A percentile compares a stretch with the other conserved stretches of the same genome.
Evolutionary conservation across 2,888 invertebrate species (phyloP).

Genomic region (Cephalotes varians): DNA sequence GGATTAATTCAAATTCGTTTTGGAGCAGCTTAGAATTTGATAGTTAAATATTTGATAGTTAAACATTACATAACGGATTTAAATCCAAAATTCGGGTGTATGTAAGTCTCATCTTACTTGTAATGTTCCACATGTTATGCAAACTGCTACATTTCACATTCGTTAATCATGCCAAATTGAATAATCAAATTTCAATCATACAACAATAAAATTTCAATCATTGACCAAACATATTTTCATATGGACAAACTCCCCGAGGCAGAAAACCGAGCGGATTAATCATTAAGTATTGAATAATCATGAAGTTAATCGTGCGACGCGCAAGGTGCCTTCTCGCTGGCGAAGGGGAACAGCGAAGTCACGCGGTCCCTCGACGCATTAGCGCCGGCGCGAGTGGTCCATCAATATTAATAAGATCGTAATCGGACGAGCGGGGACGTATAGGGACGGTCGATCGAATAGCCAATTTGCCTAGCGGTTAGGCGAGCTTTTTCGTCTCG

Average conservation of each 20-base stretch:
- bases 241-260: neutral
- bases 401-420: conserved; percentile 79
- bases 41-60: neutral
- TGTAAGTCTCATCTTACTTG: neutral
- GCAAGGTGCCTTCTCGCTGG: conserved; percentile 42
- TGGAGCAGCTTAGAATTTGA: neutral
- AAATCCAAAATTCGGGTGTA: neutral
- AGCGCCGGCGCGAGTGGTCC: conserved; percentile 72
- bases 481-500: conserved; percentile 61
- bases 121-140: neutral
- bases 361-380: conserved; percentile 71
- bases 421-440: conserved; percentile 53
- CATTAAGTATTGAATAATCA: conserved; percentile 70
- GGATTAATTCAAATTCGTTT: neutral
- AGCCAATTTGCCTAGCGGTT: conserved; percentile 65
- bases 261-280: conserved; percentile 56
- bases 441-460: conserved; percentile 60
- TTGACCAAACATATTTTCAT: conserved; percentile 1
- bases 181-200: conserved; percentile 16
- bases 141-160: neutral
- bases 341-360: conserved; percentile 47
- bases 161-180: conserved; percentile 21
- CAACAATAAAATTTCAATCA: neutral
- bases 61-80: neutral
- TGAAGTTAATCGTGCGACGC: conserved; percentile 63